Evolutionary conservation across 2,113 vertebrate genomes (phyloP).

Genomic region (Gasterosteus aculeatus): DNA sequence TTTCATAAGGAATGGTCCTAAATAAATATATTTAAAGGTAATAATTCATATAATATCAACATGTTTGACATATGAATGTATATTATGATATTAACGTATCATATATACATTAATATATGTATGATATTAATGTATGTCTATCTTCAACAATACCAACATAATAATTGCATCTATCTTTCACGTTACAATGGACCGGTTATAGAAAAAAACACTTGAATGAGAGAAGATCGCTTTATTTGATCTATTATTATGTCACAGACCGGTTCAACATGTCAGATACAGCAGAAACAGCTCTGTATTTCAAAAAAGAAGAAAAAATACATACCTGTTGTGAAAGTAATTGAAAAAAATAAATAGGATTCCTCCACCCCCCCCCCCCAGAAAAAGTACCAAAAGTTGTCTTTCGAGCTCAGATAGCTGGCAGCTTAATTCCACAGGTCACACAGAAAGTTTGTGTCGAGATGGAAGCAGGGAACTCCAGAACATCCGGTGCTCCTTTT

Average conservation of each 20-base stretch:
- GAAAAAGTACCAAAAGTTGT: constrained; percentile 30
- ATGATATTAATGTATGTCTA: not conserved
- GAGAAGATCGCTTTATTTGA: not conserved
- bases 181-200: not conserved
- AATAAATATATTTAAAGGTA: not conserved
- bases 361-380: constrained; percentile 21
- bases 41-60: not conserved
- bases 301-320: constrained; percentile 27
- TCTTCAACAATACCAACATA: not conserved
- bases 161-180: not conserved
- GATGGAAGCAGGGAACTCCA: constrained; percentile 36
- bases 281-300: not conserved
- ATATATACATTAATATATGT: too few relatives aligned
- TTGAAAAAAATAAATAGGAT: constrained; percentile 32
- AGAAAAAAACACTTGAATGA: constrained; percentile 9
- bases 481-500: constrained; percentile 56
- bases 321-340: constrained; percentile 66
- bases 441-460: constrained; percentile 53
- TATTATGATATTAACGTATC: too few relatives aligned
- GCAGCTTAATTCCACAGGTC: constrained; percentile 67
- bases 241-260: constrained; percentile 1
- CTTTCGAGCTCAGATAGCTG: constrained; percentile 46
- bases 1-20: not conserved
- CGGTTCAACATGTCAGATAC: not conserved
- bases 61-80: not conserved